Evolutionary conservation across 2,113 vertebrate genomes (phyloP), one percentile per base, ranked within the genome.

Genomic region (Phyllostomus discolor): DNA sequence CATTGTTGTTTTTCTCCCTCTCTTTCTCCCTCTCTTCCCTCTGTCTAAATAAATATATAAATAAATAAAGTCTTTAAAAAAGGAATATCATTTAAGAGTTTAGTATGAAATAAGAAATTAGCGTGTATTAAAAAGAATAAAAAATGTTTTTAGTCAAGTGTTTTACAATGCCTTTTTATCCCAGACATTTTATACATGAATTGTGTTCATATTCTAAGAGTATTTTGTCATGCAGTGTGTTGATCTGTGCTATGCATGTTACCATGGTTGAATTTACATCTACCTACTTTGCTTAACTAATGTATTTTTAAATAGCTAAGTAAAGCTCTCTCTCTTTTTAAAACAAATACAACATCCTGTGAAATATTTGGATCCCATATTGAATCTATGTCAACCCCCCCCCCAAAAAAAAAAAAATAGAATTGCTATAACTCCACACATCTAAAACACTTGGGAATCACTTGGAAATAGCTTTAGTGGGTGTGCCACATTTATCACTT

Each of bases 341-440:
- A 64, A 64, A 59, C 78, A 88, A 95, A 97, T 94, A 95, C 94
- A 95, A 52, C 41, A 82, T 54, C 54, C 81, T 91, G 72, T 94
- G 85, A 97, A 97, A 97, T n/a, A 48, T 59, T 92, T 94, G 43
- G 3, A 73, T 95, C 35, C 14, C 88, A 96, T 97, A 96, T 95
- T 97, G 79, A 97, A 81, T 90, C 15, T 91, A 83, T 69, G 72
- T 90, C 70, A 90, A 95, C 78, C 22, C 24, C 7, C 41, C 38
- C 20, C 2, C 10, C 11, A 41, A 22, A 15, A 15, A 93, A 62
- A 28, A 16, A 1, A 96, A 95, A 95, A 95, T 83, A 97, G 81
- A 91, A 88, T 90, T 90, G 7, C 26, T 92, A 67, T 26, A 88
- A 90, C 31, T 92, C 22, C 7, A 95, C 24, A 82, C 90, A 95